Conservation (phyloP, 2,797 vertebrate species). For the Pseudochirops corinnae region DNA sequence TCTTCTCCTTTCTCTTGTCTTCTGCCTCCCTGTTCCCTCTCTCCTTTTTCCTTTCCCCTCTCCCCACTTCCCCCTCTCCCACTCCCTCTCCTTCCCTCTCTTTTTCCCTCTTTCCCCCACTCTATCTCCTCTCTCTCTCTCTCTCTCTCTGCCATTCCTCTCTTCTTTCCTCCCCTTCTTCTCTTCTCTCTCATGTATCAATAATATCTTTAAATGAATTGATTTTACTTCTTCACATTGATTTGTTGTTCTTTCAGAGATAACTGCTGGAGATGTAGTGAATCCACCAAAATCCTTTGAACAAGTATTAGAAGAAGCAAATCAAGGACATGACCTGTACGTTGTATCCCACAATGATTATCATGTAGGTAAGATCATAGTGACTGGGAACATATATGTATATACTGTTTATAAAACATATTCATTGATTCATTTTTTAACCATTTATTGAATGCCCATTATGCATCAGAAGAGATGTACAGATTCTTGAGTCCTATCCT, state of each 20-base stretch:
- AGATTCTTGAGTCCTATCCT: background rate
- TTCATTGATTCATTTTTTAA: background rate
- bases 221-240: background rate
- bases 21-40: background rate
- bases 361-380: slow-evolving; percentile 85
- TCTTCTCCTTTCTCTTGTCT: background rate
- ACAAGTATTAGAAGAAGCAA: slow-evolving; percentile 87
- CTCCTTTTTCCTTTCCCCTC: background rate
- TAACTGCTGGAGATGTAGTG: slow-evolving; percentile 84
- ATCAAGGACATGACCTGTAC: slow-evolving; percentile 87
- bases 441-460: background rate
- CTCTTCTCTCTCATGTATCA: background rate
- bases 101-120: background rate
- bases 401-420: slow-evolving; percentile 37
- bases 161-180: background rate
- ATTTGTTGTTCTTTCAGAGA: slow-evolving; percentile 76
- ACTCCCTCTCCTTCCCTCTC: background rate
- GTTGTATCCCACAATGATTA: slow-evolving; percentile 89
- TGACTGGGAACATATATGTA: background rate
- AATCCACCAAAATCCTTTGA: slow-evolving; percentile 89
- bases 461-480: background rate
- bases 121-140: no score
- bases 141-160: background rate
- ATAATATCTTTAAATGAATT: background rate
- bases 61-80: background rate